phyloP scores from a whole-genome alignment of 1,140 invertebrate species.

The Calycopis cecrops region DNA sequence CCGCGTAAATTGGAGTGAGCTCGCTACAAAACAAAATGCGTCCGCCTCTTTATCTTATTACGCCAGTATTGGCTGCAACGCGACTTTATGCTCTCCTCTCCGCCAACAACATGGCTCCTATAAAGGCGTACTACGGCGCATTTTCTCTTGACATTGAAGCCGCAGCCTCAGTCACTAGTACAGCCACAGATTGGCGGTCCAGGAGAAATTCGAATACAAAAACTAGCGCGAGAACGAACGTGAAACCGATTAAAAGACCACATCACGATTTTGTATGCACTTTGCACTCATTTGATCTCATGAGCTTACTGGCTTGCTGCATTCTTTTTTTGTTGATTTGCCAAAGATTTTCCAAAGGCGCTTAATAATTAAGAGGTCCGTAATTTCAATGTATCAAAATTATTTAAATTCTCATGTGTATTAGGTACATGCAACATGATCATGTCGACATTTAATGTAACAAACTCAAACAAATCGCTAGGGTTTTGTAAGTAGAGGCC shows the following conservation, averaged over 20 bases:
- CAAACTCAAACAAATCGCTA: background rate
- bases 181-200: constrained; percentile 54
- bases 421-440: too few relatives aligned
- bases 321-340: constrained; percentile 36
- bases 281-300: constrained; percentile 68
- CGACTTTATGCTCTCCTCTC: constrained; percentile 27
- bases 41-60: constrained; percentile 72
- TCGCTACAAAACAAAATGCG: constrained; percentile 67
- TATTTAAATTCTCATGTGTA: too few relatives aligned
- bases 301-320: constrained; percentile 45
- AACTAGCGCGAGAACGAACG: constrained; percentile 68
- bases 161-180: constrained; percentile 40
- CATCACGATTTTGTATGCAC: constrained; percentile 75
- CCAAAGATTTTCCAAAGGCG: constrained; percentile 53
- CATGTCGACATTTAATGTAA: background rate
- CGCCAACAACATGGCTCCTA: constrained; percentile 38
- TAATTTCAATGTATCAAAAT: background rate
- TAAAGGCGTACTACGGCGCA: constrained; percentile 31
- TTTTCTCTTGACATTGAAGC: constrained; percentile 31
- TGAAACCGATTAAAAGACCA: constrained; percentile 73
- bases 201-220: constrained; percentile 71
- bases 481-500: constrained; percentile 6
- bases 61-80: constrained; percentile 44
- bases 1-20: constrained; percentile 70
- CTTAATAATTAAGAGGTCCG: constrained; percentile 58